A percentile compares a stretch with the other conserved stretches of the same genome.
Evolutionary conservation across 2,888 invertebrate species (phyloP).

Genomic region (Elaeidobius kamerunicus): DNA sequence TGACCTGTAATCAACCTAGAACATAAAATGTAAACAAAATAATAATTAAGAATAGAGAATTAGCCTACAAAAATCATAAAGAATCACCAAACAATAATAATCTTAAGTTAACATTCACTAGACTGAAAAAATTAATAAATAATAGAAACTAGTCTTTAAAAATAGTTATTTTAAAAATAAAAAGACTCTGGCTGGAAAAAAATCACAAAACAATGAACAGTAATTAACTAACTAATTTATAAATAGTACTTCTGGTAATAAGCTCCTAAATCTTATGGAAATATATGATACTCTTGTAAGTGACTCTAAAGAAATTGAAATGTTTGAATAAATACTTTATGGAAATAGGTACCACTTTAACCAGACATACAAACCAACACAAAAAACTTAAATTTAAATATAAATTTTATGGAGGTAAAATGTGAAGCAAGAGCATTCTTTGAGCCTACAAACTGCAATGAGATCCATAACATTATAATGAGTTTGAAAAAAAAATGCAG

Average conservation of each 20-base stretch:
- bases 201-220: constrained; percentile 3
- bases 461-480: too few relatives aligned
- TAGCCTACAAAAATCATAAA: not conserved
- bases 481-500: too few relatives aligned
- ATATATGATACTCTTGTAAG: not conserved
- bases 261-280: not conserved
- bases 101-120: not conserved
- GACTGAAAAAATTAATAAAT: constrained; percentile 1
- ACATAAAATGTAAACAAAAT: constrained; percentile 4
- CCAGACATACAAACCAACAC: not conserved
- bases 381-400: too few relatives aligned
- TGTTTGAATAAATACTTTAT: constrained; percentile 4
- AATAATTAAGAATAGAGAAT: constrained; percentile 5
- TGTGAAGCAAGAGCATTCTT: too few relatives aligned
- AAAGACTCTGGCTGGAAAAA: not conserved
- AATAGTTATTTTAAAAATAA: constrained; percentile 2
- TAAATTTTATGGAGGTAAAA: too few relatives aligned
- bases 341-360: constrained; percentile 3
- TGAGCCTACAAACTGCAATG: too few relatives aligned
- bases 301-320: constrained; percentile 1
- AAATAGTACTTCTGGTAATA: not conserved
- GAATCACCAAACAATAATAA: not conserved
- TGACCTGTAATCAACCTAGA: too few relatives aligned
- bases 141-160: not conserved
- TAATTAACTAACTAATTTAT: not conserved